Base-by-base conservation (phyloP, 1,140 invertebrate genomes). In the Cheumatopsyche charites region DNA sequence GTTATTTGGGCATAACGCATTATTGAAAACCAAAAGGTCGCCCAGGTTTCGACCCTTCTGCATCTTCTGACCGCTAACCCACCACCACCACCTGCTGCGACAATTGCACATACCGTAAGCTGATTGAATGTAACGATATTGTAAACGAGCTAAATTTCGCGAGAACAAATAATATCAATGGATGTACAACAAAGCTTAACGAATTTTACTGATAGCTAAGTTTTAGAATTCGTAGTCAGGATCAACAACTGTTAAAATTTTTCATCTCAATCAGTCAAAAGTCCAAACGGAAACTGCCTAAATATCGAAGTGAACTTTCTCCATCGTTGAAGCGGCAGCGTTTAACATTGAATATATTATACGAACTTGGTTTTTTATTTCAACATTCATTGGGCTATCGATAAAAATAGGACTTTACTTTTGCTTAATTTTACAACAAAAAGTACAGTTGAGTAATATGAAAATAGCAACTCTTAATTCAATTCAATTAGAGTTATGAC, bases 151-250 rank as follows among this genome's bases (percentile, higher is more conserved):
- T n/a, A n/a, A n/a, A n/a, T n/a, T n/a, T n/a, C n/a, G n/a, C n/a
- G n/a, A n/a, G n/a, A n/a, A n/a, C n/a, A n/a, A n/a, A n/a, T n/a
- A n/a, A n/a, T n/a, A n/a, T n/a, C n/a, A n/a, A n/a, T n/a, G n/a
- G n/a, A n/a, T n/a, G n/a, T n/a, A n/a, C n/a, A n/a, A n/a, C n/a
- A n/a, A n/a, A n/a, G n/a, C n/a, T n/a, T n/a, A n/a, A n/a, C n/a
- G n/a, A n/a, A n/a, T n/a, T n/a, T n/a, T n/a, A n/a, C n/a, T n/a
- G n/a, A n/a, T n/a, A n/a, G 19, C 21, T 1, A 4, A 55, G 3
- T 52, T 52, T 52, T 52, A 52, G 47, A 52, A 52, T 52, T 52
- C 47, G 19, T 7, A 52, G 19, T 36, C 47, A 52, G 47, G 19
- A 52, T 52, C 19, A 52, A 47, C 45, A 47, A 47, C 13, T 13